Evolutionary conservation across 2,797 vertebrate species (phyloP), one percentile per base, ranked within the genome.

Genomic region (Platalea minor): DNA sequence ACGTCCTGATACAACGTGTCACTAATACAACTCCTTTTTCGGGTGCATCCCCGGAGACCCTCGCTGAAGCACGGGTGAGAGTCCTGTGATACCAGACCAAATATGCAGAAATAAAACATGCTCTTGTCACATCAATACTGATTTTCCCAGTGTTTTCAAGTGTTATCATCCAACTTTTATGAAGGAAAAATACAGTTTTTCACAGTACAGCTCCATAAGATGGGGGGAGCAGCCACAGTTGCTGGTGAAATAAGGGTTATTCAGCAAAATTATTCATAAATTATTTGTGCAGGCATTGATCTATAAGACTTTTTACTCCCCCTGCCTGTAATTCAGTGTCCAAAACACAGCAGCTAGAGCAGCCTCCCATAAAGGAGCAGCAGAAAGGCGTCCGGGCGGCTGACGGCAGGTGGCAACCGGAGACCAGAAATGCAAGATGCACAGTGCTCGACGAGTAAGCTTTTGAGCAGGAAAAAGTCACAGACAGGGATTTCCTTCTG

Each of bases 1-100:
- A 1, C 0, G 2, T 45, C 80, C 59, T 2, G 3, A 24, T 13
- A 25, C 7, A 24, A 41, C 2, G 0, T 2, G 7, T 8, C 54
- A 16, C 29, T 0, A 0, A 17, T 21, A 11, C 7, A 19, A 5
- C 46, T 54, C 21, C 56, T 39, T 45, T 37, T 39, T 13, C 0
- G 1, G 26, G 5, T 4, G 6, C 35, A 13, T 4, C 17, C 15
- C 37, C 0, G 3, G 43, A 21, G 18, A 7, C 19, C 13, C 20
- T 3, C 0, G 2, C 11, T 16, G 19, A 45, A 72, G 12, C 25
- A 17, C 0, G 0, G 21, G 12, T 0, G 9, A 39, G 19, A 65
- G n/a, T 13, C 56, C 53, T 20, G 51, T 3, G 37, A 24, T 2
- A 33, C 13, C 21, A 33, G 33, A 70, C 24, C 46, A 65, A 37